A percentile compares a stretch with the other conserved stretches of the same genome.
phyloP scores from a whole-genome alignment of 2,113 vertebrate species.

The Turdus rufiventris region DNA sequence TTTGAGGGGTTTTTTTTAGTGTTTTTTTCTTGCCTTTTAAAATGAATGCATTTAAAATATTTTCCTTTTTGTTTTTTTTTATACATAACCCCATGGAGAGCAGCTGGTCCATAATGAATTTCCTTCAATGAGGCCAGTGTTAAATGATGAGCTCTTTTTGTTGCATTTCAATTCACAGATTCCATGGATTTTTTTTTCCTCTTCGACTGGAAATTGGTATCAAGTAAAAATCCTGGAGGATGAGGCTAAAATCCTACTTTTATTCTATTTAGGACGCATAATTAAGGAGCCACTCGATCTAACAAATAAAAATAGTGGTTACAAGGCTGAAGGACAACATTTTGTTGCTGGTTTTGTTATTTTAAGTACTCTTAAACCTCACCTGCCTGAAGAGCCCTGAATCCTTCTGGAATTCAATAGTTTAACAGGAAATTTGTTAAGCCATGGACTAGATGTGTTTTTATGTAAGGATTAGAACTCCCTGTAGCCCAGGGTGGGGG shows the following conservation, averaged over 20 bases:
- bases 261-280: not conserved
- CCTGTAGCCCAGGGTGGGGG: not conserved
- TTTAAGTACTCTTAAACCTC: not conserved
- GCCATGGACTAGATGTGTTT: not conserved
- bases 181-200: not conserved
- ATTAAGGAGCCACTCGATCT: not conserved
- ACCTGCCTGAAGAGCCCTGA: not conserved
- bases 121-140: not conserved
- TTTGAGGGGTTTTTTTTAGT: accelerated
- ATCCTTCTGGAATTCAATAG: not conserved
- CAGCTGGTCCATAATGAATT: not conserved
- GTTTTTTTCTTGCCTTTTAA: not conserved
- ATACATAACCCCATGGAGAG: not conserved
- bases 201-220: not conserved
- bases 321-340: not conserved
- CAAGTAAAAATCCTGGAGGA: not conserved
- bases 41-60: not conserved
- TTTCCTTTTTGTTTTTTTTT: not conserved
- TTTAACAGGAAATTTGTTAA: not conserved
- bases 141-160: not conserved
- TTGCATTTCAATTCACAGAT: not conserved
- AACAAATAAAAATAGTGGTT: not conserved
- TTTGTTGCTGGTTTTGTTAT: not conserved
- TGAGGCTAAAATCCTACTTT: not conserved
- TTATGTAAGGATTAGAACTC: not conserved